phyloP scores from a whole-genome alignment of 2,888 invertebrate species.

The Leptinotarsa rubiginosa region DNA sequence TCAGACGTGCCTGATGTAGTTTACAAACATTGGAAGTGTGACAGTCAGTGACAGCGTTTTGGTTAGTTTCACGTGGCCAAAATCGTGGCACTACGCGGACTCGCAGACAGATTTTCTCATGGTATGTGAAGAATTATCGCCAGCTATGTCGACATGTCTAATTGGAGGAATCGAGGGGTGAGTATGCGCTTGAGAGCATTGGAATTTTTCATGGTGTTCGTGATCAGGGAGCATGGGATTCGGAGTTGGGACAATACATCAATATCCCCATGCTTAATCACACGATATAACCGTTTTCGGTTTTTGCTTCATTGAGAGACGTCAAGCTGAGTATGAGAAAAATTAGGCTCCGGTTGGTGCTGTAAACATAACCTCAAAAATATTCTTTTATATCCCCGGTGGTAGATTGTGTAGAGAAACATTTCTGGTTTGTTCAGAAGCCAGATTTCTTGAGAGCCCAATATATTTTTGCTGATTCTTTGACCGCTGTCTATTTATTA shows the following conservation, averaged over 20 bases:
- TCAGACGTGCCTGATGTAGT: neutral
- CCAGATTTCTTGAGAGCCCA: too few species aligned
- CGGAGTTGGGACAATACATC: neutral
- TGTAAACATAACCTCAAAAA: too few species aligned
- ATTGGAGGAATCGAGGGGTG: conserved; percentile 13
- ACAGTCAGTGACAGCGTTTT: conserved; percentile 3
- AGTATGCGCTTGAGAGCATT: neutral
- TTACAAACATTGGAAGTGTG: conserved; percentile 4
- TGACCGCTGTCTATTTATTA: too few species aligned
- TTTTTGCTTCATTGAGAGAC: too few species aligned
- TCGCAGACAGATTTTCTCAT: neutral
- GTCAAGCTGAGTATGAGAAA: too few species aligned
- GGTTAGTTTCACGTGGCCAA: conserved; percentile 1
- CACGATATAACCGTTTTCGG: too few species aligned
- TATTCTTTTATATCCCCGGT: too few species aligned
- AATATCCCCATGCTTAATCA: too few species aligned
- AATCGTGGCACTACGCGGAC: neutral
- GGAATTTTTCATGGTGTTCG: neutral
- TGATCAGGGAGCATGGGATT: neutral
- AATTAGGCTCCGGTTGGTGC: too few species aligned
- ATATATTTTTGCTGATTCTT: too few species aligned
- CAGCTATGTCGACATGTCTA: neutral
- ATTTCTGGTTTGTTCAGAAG: too few species aligned
- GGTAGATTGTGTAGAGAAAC: too few species aligned
- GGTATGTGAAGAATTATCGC: neutral